phyloP scores from a whole-genome alignment of 2,113 vertebrate genomes.

The Strix uralensis region DNA sequence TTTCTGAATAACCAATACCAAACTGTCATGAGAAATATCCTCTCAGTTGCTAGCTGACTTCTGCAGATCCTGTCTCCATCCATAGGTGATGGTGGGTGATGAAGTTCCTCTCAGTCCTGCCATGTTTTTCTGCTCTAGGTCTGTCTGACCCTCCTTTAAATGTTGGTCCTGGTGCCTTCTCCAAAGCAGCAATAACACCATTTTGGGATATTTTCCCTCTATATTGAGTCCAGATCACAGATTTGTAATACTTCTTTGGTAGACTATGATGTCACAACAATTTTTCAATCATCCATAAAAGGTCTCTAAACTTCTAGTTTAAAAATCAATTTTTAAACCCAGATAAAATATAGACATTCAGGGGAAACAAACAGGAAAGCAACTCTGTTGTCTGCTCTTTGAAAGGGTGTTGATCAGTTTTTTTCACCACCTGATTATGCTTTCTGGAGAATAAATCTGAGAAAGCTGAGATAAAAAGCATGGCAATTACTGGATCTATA shows the following conservation, averaged over 20 bases:
- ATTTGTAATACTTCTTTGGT: background rate
- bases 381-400: background rate
- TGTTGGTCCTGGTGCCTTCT: background rate
- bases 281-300: background rate
- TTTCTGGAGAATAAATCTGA: slow-evolving; percentile 1
- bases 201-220: background rate
- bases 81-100: background rate
- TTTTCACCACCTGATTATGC: slow-evolving; percentile 11
- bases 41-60: background rate
- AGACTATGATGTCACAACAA: fast-evolving
- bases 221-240: background rate
- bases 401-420: background rate
- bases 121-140: background rate
- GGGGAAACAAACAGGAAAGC: slow-evolving; percentile 10
- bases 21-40: background rate
- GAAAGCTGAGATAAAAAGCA: slow-evolving; percentile 1
- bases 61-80: background rate
- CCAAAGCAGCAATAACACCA: background rate
- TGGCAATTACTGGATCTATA: background rate
- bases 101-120: background rate
- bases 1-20: background rate
- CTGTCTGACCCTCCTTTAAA: background rate
- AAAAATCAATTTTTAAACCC: background rate
- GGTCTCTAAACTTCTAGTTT: background rate
- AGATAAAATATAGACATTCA: background rate